Conservation (phyloP, 2,888 invertebrate species). For the Poecilobothrus nobilitatus region DNA sequence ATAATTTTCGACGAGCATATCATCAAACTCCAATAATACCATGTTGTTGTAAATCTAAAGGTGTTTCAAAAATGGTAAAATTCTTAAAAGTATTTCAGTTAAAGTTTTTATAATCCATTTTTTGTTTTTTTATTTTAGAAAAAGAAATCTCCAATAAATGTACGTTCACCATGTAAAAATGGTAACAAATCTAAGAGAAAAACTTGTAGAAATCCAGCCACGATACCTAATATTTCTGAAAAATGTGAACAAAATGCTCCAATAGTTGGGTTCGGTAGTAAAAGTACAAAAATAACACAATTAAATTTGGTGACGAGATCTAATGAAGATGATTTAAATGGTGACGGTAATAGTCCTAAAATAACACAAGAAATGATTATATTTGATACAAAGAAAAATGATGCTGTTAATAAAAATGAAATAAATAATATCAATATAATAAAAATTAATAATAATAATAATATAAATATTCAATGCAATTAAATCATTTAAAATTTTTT, state of each 20-base stretch:
- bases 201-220: not conserved
- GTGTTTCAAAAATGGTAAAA: not conserved
- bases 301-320: not conserved
- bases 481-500: no score
- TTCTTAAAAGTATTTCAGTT: no score
- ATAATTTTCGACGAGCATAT: constrained; percentile 60
- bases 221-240: not conserved
- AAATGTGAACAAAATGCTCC: not conserved
- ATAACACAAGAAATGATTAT: not conserved
- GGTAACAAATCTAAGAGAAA: not conserved
- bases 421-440: no score
- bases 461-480: no score
- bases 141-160: not conserved
- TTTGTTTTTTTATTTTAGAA: not conserved
- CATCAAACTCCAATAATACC: constrained; percentile 47
- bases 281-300: not conserved
- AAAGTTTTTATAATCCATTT: no score
- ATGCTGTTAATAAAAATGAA: no score
- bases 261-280: not conserved
- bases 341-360: not conserved
- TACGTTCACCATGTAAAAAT: not conserved
- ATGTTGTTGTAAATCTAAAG: constrained; percentile 23
- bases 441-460: no score
- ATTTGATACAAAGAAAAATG: no score
- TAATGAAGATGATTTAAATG: not conserved